Percentiles rank a stretch among this genome's conserved stretches.
phyloP scores from a whole-genome alignment of 2,797 vertebrate genomes.

The Poecilia picta region DNA sequence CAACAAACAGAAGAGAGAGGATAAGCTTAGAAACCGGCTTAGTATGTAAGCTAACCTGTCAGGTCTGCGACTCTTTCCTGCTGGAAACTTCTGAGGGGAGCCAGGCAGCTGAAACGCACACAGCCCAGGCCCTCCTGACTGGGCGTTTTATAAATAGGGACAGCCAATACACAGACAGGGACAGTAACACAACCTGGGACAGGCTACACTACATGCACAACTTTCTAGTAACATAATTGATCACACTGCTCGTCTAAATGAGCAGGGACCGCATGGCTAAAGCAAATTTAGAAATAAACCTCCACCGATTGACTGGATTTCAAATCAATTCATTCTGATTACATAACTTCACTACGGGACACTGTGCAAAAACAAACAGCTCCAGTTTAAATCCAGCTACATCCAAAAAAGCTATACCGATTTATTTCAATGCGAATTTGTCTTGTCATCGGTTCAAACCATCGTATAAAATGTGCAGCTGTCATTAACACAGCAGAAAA shows the following conservation, averaged over 20 bases:
- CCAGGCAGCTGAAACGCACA: constrained; percentile 31
- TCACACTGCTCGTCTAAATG: constrained; percentile 4
- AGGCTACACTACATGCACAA: neutral
- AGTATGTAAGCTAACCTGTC: constrained; percentile 35
- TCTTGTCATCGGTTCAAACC: neutral
- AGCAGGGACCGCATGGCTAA: constrained; percentile 4
- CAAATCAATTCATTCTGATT: neutral
- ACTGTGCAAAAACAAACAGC: neutral
- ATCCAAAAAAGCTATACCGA: neutral
- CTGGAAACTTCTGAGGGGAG: constrained; percentile 54
- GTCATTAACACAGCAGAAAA: neutral
- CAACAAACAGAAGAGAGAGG: constrained; percentile 6
- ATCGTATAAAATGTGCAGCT: neutral
- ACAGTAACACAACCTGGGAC: constrained; percentile 17
- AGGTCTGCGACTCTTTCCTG: constrained; percentile 41
- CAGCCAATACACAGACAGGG: constrained; percentile 34
- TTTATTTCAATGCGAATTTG: neutral
- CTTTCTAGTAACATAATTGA: constrained; percentile 11
- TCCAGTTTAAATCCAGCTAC: neutral
- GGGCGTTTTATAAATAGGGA: constrained; percentile 65
- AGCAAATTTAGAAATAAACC: neutral
- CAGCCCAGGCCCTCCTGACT: constrained; percentile 34
- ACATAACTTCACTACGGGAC: neutral
- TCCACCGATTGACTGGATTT: neutral
- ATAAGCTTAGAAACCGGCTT: constrained; percentile 33